Conservation (phyloP, 37 sponge, comb jelly and placozoan species). For the Spongilla lacustris region DNA sequence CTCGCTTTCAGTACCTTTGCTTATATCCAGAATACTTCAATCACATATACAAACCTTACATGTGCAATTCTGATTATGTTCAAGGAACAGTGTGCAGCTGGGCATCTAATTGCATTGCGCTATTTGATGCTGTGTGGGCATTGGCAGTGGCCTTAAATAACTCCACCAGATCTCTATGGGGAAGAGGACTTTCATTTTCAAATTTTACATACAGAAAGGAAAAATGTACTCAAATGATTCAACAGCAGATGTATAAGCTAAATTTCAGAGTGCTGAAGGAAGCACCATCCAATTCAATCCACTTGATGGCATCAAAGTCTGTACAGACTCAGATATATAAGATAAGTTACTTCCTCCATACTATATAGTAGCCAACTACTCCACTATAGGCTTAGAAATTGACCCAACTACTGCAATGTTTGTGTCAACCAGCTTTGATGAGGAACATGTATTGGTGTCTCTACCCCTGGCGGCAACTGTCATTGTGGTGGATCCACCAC, state of each 20-base stretch:
- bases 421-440: not conserved
- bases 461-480: not conserved
- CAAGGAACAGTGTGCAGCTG: not conserved
- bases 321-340: not conserved
- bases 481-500: conserved; percentile 1
- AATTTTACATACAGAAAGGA: not conserved
- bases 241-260: not conserved
- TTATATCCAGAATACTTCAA: not conserved
- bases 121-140: not conserved
- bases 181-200: not conserved
- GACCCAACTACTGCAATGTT: not conserved
- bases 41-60: not conserved
- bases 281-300: not conserved
- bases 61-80: not conserved
- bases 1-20: not conserved
- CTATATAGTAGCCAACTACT: not conserved
- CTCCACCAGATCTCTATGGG: not conserved
- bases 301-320: not conserved
- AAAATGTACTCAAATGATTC: not conserved
- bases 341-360: not conserved
- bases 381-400: not conserved
- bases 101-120: not conserved
- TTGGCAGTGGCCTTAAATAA: not conserved
- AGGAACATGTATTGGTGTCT: not conserved
- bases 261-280: not conserved